A percentile compares a stretch with the other conserved stretches of the same genome.
phyloP scores from a whole-genome alignment of 2,113 vertebrate species.

The Myocastor coypus region DNA sequence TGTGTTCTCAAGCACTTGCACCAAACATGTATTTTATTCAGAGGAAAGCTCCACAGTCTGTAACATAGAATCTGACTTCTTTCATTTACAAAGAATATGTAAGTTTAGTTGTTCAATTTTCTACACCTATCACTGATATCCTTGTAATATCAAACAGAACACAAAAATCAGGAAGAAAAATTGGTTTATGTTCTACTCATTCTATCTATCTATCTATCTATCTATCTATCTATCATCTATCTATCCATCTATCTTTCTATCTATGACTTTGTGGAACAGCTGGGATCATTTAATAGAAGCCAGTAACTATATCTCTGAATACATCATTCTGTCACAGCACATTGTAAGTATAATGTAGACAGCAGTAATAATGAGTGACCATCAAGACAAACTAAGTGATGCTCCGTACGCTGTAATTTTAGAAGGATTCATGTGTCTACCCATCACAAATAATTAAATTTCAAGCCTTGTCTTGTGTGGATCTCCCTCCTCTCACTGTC shows the following conservation, averaged over 20 bases:
- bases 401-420: not conserved
- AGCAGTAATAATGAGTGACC: not conserved
- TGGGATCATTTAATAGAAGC: not conserved
- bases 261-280: not conserved
- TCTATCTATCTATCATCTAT: too few species aligned
- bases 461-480: not conserved
- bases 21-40: not conserved
- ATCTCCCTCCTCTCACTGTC: fast-evolving
- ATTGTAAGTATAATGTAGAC: not conserved
- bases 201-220: too few species aligned
- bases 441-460: not conserved
- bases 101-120: not conserved
- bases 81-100: not conserved
- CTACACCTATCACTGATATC: not conserved
- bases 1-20: not conserved
- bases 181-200: not conserved
- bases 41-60: not conserved
- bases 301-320: not conserved
- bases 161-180: not conserved
- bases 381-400: not conserved
- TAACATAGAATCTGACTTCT: not conserved
- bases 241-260: not conserved
- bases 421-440: not conserved
- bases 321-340: not conserved
- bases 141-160: constrained; percentile 5